Evolutionary conservation across 1,140 invertebrate genomes (phyloP).

Genomic region (Contarinia nasturtii): DNA sequence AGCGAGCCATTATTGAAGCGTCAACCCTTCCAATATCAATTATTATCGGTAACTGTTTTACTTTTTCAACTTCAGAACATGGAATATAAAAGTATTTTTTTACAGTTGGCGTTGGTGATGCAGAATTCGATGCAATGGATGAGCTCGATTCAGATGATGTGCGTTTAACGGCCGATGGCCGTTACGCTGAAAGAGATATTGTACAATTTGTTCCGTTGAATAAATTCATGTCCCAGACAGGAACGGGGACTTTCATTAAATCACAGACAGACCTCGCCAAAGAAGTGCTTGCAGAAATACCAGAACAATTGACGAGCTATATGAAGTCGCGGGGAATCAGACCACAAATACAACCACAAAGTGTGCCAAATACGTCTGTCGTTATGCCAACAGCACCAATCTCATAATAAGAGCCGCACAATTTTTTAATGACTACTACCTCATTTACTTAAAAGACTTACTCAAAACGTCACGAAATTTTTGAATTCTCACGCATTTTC

Average conservation of each 20-base stretch:
- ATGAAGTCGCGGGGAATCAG: background rate
- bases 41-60: too few species aligned
- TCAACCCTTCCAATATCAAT: background rate
- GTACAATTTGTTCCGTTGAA: background rate
- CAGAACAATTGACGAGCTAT: background rate
- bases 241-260: background rate
- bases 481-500: too few species aligned
- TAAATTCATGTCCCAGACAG: background rate
- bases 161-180: background rate
- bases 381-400: background rate
- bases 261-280: background rate
- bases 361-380: background rate
- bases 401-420: too few species aligned
- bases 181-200: background rate
- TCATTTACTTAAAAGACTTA: too few species aligned
- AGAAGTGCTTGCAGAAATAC: background rate
- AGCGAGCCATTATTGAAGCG: background rate
- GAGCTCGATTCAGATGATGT: background rate
- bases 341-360: background rate
- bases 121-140: background rate
- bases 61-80: too few species aligned
- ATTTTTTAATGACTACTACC: too few species aligned
- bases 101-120: background rate
- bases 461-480: too few species aligned
- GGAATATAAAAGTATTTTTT: too few species aligned